These are phyloP conservation scores for Rhinopithecus roxellana DNA, from an alignment of 2,113 vertebrate species.

Conservation along the genomic window DNA sequence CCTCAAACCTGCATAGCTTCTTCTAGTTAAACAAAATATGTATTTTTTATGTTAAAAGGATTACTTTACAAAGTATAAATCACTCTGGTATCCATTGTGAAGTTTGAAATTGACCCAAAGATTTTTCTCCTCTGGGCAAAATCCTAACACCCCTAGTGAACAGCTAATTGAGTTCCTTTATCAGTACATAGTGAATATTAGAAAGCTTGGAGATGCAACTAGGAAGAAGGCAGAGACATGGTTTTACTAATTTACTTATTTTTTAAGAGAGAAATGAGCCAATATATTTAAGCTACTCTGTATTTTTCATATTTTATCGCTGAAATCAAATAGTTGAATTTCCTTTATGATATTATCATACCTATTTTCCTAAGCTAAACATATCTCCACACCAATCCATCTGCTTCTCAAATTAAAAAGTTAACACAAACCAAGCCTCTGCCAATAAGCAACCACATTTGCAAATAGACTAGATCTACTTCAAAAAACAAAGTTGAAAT, in stretches of 20 bases:
- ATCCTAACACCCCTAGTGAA: neutral
- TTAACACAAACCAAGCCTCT: neutral
- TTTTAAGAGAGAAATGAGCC: neutral
- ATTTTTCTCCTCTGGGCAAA: neutral
- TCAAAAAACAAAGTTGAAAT: neutral
- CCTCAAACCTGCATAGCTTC: neutral
- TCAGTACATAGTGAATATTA: neutral
- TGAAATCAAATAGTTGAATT: neutral
- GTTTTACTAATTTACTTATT: neutral
- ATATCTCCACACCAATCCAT: neutral
- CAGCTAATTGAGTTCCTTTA: neutral
- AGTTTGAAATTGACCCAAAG: neutral
- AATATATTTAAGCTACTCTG: neutral
- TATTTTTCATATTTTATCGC: neutral
- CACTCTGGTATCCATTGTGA: neutral
- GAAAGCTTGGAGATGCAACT: neutral
- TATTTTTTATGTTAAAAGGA: neutral
- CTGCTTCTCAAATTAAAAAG: neutral
- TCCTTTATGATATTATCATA: neutral
- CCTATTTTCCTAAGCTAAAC: neutral
- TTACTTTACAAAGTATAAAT: neutral
- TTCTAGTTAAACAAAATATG: neutral
- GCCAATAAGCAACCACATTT: neutral
- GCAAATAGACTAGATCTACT: neutral
- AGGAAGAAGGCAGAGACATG: neutral